Conservation (phyloP, 2,888 invertebrate species). For the Deladenus siricidicola region DNA sequence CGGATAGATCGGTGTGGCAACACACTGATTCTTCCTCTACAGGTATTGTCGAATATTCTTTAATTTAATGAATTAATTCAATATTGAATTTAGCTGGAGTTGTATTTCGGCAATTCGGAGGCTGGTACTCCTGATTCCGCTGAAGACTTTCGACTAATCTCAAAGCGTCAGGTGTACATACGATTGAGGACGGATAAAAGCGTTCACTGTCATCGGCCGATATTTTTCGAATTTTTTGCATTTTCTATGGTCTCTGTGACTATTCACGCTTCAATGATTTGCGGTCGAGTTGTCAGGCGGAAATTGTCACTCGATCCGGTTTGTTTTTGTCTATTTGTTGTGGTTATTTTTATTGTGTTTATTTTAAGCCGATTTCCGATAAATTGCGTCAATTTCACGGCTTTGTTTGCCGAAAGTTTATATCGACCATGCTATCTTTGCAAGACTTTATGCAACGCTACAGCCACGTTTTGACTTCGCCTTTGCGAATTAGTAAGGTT, state of each 20-base stretch:
- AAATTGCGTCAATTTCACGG: slow-evolving; percentile 12
- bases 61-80: too few relatives aligned
- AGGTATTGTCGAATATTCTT: too few relatives aligned
- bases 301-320: slow-evolving; percentile 33
- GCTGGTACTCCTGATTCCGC: too few relatives aligned
- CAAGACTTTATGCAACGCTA: slow-evolving; percentile 23
- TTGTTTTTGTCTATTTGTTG: slow-evolving; percentile 3
- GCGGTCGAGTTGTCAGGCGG: slow-evolving; percentile 27
- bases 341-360: slow-evolving; percentile 1
- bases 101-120: too few relatives aligned
- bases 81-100: too few relatives aligned
- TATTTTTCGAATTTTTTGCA: slow-evolving; percentile 35
- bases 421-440: slow-evolving; percentile 14
- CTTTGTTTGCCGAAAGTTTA: slow-evolving; percentile 9
- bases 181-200: slow-evolving; percentile 18
- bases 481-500: slow-evolving; percentile 18
- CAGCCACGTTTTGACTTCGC: slow-evolving; percentile 16
- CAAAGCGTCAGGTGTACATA: slow-evolving; percentile 18
- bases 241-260: slow-evolving; percentile 33
- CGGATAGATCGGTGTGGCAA: slow-evolving; percentile 20
- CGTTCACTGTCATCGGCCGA: slow-evolving; percentile 26
- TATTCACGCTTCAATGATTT: slow-evolving; percentile 30
- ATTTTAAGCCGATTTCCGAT: background rate
- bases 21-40: slow-evolving; percentile 16
- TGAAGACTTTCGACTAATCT: slow-evolving; percentile 22